Evolutionary conservation across 2,888 invertebrate genomes (phyloP).

Genomic region (Aleiodes testaceus): DNA sequence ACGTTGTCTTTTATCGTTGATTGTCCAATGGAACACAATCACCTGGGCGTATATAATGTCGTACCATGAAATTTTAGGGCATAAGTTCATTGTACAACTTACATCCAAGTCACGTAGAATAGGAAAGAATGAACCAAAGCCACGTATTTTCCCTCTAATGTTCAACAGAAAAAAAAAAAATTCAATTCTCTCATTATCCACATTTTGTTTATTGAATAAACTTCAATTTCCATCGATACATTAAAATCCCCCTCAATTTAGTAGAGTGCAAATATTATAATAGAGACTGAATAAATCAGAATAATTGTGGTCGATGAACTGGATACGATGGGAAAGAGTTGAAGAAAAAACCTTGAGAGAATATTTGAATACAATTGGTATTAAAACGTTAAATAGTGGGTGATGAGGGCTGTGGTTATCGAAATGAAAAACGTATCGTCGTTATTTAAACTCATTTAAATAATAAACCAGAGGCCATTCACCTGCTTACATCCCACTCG

Average conservation of each 20-base stretch:
- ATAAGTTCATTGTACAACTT: slow-evolving; percentile 44
- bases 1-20: slow-evolving; percentile 66
- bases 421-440: slow-evolving; percentile 13
- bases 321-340: not conserved
- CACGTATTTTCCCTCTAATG: slow-evolving; percentile 47
- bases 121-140: slow-evolving; percentile 47
- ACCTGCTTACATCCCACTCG: slow-evolving; percentile 14
- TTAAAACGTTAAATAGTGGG: slow-evolving; percentile 47
- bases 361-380: slow-evolving; percentile 52
- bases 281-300: too few relatives aligned
- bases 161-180: slow-evolving; percentile 51
- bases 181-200: slow-evolving; percentile 52
- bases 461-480: slow-evolving; percentile 6
- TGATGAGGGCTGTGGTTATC: slow-evolving; percentile 8
- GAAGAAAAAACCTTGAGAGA: not conserved
- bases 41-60: slow-evolving; percentile 48
- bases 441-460: slow-evolving; percentile 3
- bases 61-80: slow-evolving; percentile 44
- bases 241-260: too few relatives aligned
- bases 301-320: slow-evolving; percentile 1
- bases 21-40: slow-evolving; percentile 68
- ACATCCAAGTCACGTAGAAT: slow-evolving; percentile 49
- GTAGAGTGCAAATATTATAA: too few relatives aligned
- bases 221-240: too few relatives aligned
- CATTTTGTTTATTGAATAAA: too few relatives aligned